Percentiles rank a stretch among this genome's conserved stretches.
These are phyloP conservation scores for Calliphora vicina DNA, from an alignment of 1,140 invertebrate genomes.

Conservation along the genomic window DNA sequence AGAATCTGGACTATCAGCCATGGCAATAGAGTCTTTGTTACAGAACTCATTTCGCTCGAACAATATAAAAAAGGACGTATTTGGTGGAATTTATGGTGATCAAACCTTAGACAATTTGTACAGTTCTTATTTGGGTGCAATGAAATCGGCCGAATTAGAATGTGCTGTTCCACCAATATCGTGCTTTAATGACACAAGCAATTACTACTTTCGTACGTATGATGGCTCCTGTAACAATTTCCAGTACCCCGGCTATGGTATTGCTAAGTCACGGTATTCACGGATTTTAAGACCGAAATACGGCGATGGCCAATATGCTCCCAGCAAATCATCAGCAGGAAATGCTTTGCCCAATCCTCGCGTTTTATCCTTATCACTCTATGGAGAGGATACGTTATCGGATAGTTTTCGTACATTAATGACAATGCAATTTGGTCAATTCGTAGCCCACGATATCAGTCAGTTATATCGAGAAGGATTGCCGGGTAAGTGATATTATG, in stretches of 20 bases:
- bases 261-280: conserved; percentile 75
- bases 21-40: not conserved
- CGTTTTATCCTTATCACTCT: conserved; percentile 74
- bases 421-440: conserved; percentile 86
- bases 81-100: not conserved
- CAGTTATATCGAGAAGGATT: conserved; percentile 73
- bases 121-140: not conserved
- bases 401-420: conserved; percentile 76
- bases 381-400: conserved; percentile 70
- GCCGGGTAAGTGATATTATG: conserved; percentile 68
- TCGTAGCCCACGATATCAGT: conserved; percentile 86
- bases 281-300: conserved; percentile 82
- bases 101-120: not conserved
- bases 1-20: not conserved
- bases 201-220: conserved; percentile 74
- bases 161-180: conserved; percentile 49
- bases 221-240: conserved; percentile 90
- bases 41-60: not conserved
- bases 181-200: conserved; percentile 60
- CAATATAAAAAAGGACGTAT: not conserved
- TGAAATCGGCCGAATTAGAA: not conserved
- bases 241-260: conserved; percentile 75
- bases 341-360: conserved; percentile 73
- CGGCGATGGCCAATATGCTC: conserved; percentile 74
- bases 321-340: conserved; percentile 67